A percentile compares a stretch with the other conserved stretches of the same genome.
phyloP scores from a whole-genome alignment of 1,140 invertebrate species.

The Tetramorium parvispinum region DNA sequence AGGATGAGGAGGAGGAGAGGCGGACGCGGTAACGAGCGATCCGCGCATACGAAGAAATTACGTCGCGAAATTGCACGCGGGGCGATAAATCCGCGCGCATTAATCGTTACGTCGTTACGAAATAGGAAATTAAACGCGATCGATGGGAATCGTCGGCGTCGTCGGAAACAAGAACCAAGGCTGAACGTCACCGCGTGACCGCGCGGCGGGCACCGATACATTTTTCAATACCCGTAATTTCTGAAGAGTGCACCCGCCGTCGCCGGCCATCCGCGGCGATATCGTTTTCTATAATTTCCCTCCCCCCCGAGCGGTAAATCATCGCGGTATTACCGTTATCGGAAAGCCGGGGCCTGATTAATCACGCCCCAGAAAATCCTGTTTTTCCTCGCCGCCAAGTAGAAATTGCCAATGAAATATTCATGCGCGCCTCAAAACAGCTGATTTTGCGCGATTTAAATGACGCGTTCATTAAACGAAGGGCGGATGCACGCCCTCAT shows the following conservation, averaged over 20 bases:
- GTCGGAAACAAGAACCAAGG: background rate
- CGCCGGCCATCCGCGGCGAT: conserved; percentile 45
- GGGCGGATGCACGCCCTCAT: background rate
- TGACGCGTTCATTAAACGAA: conserved; percentile 21
- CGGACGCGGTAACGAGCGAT: conserved; percentile 19
- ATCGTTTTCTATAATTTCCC: conserved; percentile 57
- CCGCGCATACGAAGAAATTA: conserved; percentile 38
- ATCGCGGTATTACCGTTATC: conserved; percentile 59
- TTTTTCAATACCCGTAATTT: conserved; percentile 61
- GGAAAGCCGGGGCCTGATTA: conserved; percentile 56
- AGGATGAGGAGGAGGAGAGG: too few species aligned
- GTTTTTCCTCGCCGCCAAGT: conserved; percentile 53
- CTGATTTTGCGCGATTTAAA: conserved; percentile 57
- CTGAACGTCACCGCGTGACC: background rate
- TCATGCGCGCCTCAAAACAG: conserved; percentile 52
- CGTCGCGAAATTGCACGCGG: conserved; percentile 46
- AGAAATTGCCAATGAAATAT: conserved; percentile 59
- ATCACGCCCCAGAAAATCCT: conserved; percentile 59
- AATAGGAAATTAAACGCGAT: conserved; percentile 55
- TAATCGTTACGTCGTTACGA: conserved; percentile 60
- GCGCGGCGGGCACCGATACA: background rate
- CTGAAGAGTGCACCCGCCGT: background rate
- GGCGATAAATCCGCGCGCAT: conserved; percentile 60
- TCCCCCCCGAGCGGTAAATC: conserved; percentile 42
- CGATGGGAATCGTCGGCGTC: conserved; percentile 52